Percentiles rank a stretch among this genome's conserved stretches.
Conservation (phyloP, 2,888 invertebrate genomes). For the Gortyna flavago region DNA sequence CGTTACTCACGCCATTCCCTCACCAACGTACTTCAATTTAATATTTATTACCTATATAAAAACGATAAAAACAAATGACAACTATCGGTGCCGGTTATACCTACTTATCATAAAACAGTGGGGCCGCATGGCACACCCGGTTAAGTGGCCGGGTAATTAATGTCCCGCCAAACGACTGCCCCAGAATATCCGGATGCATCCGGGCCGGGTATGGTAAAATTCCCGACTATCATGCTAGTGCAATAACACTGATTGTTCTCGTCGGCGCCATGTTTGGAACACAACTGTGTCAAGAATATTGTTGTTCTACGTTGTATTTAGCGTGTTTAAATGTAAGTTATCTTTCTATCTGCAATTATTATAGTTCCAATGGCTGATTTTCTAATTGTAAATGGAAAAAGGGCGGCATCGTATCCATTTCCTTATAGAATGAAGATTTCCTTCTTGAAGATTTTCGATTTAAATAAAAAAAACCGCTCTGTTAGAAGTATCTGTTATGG, state of each 20-base stretch:
- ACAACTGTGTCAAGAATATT: conserved; percentile 51
- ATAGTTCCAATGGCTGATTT: neutral
- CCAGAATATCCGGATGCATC: conserved; percentile 75
- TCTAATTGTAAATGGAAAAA: neutral
- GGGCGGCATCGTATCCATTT: neutral
- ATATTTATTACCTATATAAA: conserved; percentile 50
- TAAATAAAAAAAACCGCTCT: conserved; percentile 4
- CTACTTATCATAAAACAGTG: conserved; percentile 67
- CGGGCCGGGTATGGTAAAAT: conserved; percentile 72
- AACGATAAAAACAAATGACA: conserved; percentile 59
- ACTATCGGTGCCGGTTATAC: conserved; percentile 53
- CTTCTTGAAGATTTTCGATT: conserved; percentile 18
- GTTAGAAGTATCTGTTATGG: neutral
- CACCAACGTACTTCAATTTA: conserved; percentile 32
- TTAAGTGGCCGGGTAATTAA: conserved; percentile 82
- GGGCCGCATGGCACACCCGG: conserved; percentile 71
- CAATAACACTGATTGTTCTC: conserved; percentile 58
- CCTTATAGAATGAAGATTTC: conserved; percentile 6
- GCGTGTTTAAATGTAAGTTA: conserved; percentile 10
- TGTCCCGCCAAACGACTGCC: conserved; percentile 79
- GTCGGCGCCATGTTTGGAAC: conserved; percentile 45
- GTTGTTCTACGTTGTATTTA: conserved; percentile 47
- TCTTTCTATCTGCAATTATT: neutral
- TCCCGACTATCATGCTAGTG: conserved; percentile 62
- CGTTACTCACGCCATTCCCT: neutral